Conservation (phyloP, 2,113 vertebrate genomes). For the zebrafish (Danio rerio) region GRCz12tu NC_133176.1:36945001-36945500, state of each 20-base stretch:
- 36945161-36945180: conserved; percentile 48
- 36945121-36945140: conserved; percentile 51
- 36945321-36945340: neutral
- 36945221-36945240: conserved; percentile 1
- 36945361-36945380: conserved; percentile 26
- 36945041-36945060: conserved; percentile 14
- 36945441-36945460: neutral
- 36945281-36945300: conserved; percentile 10
- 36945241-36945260: conserved; percentile 9
- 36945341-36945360: conserved; percentile 5
- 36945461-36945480: neutral
- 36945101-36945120: conserved; percentile 49
- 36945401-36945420: neutral
- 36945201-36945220: neutral
- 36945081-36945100: conserved; percentile 50
- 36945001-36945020: conserved; percentile 23
- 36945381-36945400: conserved; percentile 15
- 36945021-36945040: neutral
- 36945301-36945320: conserved; percentile 21
- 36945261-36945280: conserved; percentile 31
- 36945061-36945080: conserved; percentile 19
- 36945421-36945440: conserved; percentile 22
- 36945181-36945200: conserved; percentile 40
- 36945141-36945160: conserved; percentile 23
- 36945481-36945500: neutral